These are phyloP conservation scores for Lepeophtheirus nordmannii DNA, from an alignment of 2,888 invertebrate species.

Conservation along the genomic window DNA sequence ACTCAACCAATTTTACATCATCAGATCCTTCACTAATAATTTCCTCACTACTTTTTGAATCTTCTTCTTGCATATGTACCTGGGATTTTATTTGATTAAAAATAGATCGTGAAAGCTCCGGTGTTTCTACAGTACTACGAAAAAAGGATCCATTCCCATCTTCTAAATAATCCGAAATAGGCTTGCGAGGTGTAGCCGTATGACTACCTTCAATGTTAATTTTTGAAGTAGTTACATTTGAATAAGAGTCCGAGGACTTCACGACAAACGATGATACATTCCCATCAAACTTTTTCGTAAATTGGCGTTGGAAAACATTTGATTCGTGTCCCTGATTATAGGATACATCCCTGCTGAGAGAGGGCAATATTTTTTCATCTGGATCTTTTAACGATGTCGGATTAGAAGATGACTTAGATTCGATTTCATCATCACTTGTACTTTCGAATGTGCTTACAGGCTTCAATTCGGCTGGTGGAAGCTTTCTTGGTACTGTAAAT, in stretches of 20 bases:
- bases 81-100: not conserved
- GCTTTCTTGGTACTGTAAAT: conserved; percentile 13
- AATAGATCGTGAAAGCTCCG: not conserved
- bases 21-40: too few species aligned
- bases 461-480: conserved; percentile 5
- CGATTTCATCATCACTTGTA: not conserved
- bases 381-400: not conserved
- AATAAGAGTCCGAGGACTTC: not conserved
- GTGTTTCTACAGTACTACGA: not conserved
- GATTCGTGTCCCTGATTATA: not conserved
- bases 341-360: not conserved
- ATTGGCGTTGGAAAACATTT: not conserved
- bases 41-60: too few species aligned
- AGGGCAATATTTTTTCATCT: not conserved
- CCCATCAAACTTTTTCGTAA: not conserved
- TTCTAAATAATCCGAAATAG: not conserved
- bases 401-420: not conserved
- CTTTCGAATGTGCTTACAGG: not conserved
- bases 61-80: not conserved
- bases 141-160: not conserved
- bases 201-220: not conserved
- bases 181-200: not conserved
- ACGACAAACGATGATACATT: not conserved
- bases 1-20: too few species aligned
- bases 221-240: not conserved